Conservation (phyloP, 2,113 vertebrate genomes). For the Tympanuchus pallidicinctus region DNA sequence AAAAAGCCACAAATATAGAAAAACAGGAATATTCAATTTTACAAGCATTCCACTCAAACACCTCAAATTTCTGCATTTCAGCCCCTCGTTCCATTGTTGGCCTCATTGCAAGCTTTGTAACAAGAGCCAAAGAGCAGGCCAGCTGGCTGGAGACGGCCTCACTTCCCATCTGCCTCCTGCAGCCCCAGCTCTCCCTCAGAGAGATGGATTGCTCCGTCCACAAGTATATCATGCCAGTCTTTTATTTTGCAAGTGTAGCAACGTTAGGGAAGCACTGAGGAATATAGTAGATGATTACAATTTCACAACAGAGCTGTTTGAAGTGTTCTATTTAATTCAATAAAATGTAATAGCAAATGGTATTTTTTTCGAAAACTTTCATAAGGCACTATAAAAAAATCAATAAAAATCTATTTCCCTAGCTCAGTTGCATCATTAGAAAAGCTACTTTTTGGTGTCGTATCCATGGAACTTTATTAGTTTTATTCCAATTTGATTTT, state of each 20-base stretch:
- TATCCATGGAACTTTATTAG: neutral
- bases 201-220: neutral
- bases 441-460: neutral
- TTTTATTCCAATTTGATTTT: neutral
- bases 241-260: neutral
- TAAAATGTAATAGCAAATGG: neutral
- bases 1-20: accelerated
- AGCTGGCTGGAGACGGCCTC: neutral
- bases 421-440: neutral
- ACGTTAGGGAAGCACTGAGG: neutral
- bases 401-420: constrained; percentile 36
- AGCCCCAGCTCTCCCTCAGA: neutral
- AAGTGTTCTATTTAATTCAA: constrained; percentile 26
- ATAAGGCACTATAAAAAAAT: constrained; percentile 2
- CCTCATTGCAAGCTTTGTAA: neutral
- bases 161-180: neutral
- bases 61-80: neutral
- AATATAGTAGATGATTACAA: neutral
- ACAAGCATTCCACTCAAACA: neutral
- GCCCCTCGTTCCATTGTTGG: neutral
- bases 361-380: neutral
- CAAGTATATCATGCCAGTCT: neutral
- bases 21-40: neutral
- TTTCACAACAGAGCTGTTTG: neutral
- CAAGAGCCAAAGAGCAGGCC: neutral